phyloP scores from a whole-genome alignment of 2,888 invertebrate species.

The Ischnura elegans region DNA sequence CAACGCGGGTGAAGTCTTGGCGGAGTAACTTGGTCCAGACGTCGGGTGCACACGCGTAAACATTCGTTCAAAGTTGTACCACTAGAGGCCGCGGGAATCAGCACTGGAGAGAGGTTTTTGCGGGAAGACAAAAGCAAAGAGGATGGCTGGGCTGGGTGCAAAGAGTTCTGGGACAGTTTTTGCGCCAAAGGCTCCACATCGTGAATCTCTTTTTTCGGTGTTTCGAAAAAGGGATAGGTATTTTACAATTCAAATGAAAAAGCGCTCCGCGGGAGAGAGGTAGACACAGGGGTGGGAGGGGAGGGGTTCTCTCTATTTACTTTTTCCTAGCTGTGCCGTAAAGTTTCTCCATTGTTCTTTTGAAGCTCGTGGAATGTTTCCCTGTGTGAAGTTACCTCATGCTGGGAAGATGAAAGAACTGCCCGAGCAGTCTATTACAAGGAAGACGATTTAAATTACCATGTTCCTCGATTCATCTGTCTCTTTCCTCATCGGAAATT shows the following conservation, averaged over 20 bases:
- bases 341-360: neutral
- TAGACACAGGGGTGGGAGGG: too few relatives aligned
- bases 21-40: conserved; percentile 4
- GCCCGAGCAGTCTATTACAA: neutral
- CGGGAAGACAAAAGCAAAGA: neutral
- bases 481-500: neutral
- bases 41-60: neutral
- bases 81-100: neutral
- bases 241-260: conserved; percentile 35
- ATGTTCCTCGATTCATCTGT: neutral
- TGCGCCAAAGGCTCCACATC: neutral
- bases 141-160: neutral
- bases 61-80: conserved; percentile 34
- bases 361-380: neutral
- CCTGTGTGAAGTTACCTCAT: neutral
- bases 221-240: conserved; percentile 19
- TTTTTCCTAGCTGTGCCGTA: neutral
- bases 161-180: neutral
- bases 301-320: neutral
- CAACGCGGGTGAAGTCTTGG: neutral
- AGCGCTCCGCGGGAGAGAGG: neutral
- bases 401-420: neutral
- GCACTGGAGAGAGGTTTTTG: neutral
- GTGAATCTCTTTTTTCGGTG: neutral
- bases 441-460: neutral